A percentile compares a stretch with the other conserved stretches of the same genome.
These are phyloP conservation scores for Ceyx cyanopectus DNA, from an alignment of 2,113 vertebrate genomes.

Conservation along the genomic window DNA sequence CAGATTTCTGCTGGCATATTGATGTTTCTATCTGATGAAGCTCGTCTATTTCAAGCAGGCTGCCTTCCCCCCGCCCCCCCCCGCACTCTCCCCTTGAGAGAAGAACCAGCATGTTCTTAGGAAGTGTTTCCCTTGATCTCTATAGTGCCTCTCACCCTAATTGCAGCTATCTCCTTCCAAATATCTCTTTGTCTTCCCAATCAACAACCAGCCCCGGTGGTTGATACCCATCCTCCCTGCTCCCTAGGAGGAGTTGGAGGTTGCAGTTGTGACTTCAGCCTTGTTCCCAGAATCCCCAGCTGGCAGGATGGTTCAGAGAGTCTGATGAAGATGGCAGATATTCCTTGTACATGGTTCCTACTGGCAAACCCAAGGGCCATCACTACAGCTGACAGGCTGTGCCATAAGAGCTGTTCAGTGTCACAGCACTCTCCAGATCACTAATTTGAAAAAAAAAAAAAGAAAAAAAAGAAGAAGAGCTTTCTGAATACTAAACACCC, in stretches of 20 bases:
- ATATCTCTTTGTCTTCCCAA: neutral
- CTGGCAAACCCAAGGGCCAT: neutral
- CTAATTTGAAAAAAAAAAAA: neutral
- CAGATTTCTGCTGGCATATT: neutral
- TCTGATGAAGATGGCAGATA: neutral
- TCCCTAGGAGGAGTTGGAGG: neutral
- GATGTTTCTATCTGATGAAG: neutral
- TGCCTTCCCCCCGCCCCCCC: neutral
- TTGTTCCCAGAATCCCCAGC: neutral
- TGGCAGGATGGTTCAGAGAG: neutral
- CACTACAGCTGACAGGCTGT: neutral
- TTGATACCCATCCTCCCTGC: neutral
- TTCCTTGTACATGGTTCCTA: neutral
- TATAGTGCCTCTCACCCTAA: constrained; percentile 53
- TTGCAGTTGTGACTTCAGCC: neutral
- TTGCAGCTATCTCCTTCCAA: constrained; percentile 8
- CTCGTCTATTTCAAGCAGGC: neutral
- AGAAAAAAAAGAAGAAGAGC: neutral
- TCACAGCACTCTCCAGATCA: neutral
- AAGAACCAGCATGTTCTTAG: neutral
- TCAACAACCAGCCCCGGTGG: neutral
- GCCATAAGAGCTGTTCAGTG: neutral
- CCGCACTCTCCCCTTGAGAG: neutral
- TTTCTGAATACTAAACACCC: neutral
- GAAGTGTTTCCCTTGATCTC: constrained; percentile 34